phyloP scores from a whole-genome alignment of 92 coral and sea anemone genomes.

The Chrysogorgia sp. region DNA sequence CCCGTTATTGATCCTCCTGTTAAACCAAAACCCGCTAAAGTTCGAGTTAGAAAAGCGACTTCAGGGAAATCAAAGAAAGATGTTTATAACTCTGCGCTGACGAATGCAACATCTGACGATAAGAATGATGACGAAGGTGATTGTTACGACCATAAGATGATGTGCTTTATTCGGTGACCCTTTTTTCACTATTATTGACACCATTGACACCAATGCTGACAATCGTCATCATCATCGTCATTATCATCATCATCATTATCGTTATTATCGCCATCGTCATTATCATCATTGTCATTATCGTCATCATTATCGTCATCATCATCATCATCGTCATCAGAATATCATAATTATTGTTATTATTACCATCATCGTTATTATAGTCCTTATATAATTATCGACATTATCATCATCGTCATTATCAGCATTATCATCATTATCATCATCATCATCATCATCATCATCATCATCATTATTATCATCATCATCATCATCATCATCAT shows the following conservation, averaged over 20 bases:
- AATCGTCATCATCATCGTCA: no score
- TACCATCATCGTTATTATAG: no score
- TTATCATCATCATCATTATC: no score
- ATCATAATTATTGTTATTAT: no score
- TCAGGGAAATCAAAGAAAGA: slow-evolving; percentile 59
- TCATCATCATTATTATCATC: background rate
- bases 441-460: background rate
- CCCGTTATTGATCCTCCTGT: slow-evolving; percentile 19
- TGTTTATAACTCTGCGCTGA: slow-evolving; percentile 30
- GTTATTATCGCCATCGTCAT: background rate
- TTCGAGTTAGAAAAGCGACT: slow-evolving; percentile 65
- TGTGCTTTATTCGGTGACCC: background rate
- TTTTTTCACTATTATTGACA: no score
- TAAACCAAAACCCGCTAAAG: slow-evolving; percentile 66
- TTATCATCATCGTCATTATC: no score
- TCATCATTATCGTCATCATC: background rate
- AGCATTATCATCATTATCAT: no score
- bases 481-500: background rate
- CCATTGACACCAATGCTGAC: no score
- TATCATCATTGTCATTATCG: background rate
- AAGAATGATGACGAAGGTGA: slow-evolving; percentile 19
- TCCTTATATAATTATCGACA: no score
- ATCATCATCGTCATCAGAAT: no score
- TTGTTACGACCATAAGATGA: background rate
- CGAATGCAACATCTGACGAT: slow-evolving; percentile 15